phyloP scores from a whole-genome alignment of 2,797 vertebrate genomes.

The Bryconaethiops microstoma region DNA sequence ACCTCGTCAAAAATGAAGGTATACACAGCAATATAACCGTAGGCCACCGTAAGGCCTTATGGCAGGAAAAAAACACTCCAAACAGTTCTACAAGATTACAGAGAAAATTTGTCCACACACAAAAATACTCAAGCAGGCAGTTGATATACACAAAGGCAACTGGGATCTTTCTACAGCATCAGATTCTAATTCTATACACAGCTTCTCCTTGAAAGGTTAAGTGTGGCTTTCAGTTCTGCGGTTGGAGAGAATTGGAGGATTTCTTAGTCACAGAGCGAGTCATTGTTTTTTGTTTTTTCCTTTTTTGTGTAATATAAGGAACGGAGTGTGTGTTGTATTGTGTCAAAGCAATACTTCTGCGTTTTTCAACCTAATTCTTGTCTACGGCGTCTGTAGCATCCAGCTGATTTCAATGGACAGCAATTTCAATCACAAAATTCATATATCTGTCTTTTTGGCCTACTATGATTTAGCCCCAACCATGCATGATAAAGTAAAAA shows the following conservation, averaged over 20 bases:
- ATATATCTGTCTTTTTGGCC: too few species aligned
- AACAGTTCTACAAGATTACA: conserved; percentile 96
- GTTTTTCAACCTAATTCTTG: neutral
- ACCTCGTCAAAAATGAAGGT: conserved; percentile 98
- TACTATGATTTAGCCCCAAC: too few species aligned
- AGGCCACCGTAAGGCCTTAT: conserved; percentile 86
- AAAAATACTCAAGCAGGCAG: conserved; percentile 99
- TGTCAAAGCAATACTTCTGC: neutral
- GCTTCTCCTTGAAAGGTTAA: conserved; percentile 75
- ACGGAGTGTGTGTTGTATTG: conserved; percentile 46
- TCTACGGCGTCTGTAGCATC: neutral
- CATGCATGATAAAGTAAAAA: too few species aligned
- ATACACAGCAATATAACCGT: conserved; percentile 95
- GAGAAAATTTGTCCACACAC: conserved; percentile 92
- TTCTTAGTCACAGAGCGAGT: conserved; percentile 81
- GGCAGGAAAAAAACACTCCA: conserved; percentile 96
- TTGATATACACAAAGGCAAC: conserved; percentile 99
- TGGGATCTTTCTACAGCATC: conserved; percentile 99
- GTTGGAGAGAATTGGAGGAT: conserved; percentile 71
- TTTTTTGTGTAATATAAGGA: conserved; percentile 1
- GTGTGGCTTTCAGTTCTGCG: conserved; percentile 79
- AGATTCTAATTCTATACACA: conserved; percentile 98
- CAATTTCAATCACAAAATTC: neutral
- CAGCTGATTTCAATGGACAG: neutral
- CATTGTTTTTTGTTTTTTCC: conserved; percentile 52